A percentile compares a stretch with the other conserved stretches of the same genome.
Conservation (phyloP, 2,113 vertebrate species). For the Nothoprocta pentlandii region DNA sequence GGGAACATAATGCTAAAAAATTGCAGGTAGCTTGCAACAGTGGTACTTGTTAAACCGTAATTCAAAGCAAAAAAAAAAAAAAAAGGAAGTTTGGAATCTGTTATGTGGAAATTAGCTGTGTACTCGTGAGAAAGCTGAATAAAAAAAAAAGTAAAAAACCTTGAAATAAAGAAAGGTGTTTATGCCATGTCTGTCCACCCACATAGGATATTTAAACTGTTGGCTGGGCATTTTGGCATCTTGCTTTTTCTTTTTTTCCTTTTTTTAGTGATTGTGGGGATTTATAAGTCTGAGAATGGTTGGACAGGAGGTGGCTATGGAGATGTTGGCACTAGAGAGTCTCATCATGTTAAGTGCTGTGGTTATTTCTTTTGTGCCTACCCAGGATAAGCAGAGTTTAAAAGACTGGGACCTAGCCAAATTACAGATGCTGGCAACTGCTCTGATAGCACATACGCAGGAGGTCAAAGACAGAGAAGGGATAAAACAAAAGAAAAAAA, state of each 20-base stretch:
- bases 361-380: neutral
- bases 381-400: neutral
- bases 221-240: neutral
- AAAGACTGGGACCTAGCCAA: neutral
- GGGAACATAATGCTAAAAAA: neutral
- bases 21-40: rapidly evolving
- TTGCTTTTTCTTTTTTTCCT: neutral
- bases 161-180: neutral
- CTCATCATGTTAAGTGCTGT: neutral
- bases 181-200: neutral
- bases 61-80: rapidly evolving
- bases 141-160: neutral
- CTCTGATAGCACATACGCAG: neutral
- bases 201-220: neutral
- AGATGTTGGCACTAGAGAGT: neutral
- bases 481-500: neutral
- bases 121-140: neutral
- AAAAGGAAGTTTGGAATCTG: neutral
- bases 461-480: neutral
- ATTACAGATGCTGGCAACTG: neutral
- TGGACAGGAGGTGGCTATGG: neutral
- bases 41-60: neutral
- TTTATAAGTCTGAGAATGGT: neutral
- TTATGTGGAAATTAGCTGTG: neutral
- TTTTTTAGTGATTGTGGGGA: neutral